Conservation (phyloP, 2,797 vertebrate genomes). For the Momotus momota region DNA sequence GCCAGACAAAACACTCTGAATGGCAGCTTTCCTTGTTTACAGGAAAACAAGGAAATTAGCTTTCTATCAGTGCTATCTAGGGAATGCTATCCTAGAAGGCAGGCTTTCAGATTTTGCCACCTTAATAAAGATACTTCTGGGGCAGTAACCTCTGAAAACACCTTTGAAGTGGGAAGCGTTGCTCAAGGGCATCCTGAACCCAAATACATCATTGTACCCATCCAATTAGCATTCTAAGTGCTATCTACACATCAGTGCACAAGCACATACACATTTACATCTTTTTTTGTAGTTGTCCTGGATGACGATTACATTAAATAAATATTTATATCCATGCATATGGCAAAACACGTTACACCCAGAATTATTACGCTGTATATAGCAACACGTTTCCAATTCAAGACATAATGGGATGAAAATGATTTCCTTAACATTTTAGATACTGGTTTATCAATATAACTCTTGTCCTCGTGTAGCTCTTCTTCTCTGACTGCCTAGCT, state of each 20-base stretch:
- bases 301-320: neutral
- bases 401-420: neutral
- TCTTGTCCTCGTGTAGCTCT: neutral
- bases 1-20: conserved; percentile 10
- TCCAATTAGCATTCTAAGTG: neutral
- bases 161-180: neutral
- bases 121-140: neutral
- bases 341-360: neutral
- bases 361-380: neutral
- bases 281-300: neutral
- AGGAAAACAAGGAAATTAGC: conserved; percentile 32
- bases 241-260: neutral
- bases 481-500: neutral
- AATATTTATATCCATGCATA: neutral
- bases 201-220: neutral
- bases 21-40: conserved; percentile 30
- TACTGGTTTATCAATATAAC: neutral
- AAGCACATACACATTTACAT: neutral
- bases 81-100: neutral
- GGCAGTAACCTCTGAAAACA: neutral
- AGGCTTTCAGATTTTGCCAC: neutral
- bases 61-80: neutral
- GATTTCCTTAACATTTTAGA: neutral
- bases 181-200: neutral
- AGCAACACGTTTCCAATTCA: neutral